phyloP scores from a whole-genome alignment of 2,113 vertebrate genomes.

The Gymnocephalus cernua region DNA sequence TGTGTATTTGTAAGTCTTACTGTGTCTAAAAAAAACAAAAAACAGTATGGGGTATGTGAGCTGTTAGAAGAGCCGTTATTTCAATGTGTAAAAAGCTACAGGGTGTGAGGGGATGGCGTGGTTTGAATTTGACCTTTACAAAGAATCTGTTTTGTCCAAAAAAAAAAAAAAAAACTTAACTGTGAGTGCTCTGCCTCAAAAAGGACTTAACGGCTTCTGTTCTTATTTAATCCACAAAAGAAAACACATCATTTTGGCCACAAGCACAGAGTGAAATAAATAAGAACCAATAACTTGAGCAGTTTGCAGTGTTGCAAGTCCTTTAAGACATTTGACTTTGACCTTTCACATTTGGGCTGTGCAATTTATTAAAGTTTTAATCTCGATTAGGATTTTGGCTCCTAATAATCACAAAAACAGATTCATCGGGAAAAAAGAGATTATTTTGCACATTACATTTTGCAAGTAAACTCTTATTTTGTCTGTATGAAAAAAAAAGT shows the following conservation, averaged over 20 bases:
- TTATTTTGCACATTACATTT: too few relatives aligned
- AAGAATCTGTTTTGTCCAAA: background rate
- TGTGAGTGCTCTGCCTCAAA: background rate
- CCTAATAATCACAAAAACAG: too few relatives aligned
- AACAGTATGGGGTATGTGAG: constrained; percentile 1
- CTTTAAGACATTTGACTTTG: constrained; percentile 4
- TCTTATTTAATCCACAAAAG: constrained; percentile 8
- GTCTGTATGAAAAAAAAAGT: too few relatives aligned
- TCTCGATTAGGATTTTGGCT: too few relatives aligned
- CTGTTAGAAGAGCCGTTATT: constrained; percentile 36
- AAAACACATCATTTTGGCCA: background rate
- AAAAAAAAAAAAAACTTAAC: background rate
- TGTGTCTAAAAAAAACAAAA: constrained; percentile 20
- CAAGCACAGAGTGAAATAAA: background rate
- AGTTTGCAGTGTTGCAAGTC: background rate
- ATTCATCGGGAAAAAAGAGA: too few relatives aligned
- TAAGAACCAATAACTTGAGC: background rate
- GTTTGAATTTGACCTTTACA: constrained; percentile 50
- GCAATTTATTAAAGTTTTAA: too few relatives aligned
- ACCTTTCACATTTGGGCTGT: background rate
- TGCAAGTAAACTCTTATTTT: too few relatives aligned
- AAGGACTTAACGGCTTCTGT: background rate
- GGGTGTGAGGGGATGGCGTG: constrained; percentile 3
- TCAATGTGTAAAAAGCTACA: background rate
- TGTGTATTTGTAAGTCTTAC: constrained; percentile 27